Evolutionary conservation across 2,113 vertebrate genomes (phyloP), one percentile per base, ranked within the genome.

Genomic region (Mastomys coucha): DNA sequence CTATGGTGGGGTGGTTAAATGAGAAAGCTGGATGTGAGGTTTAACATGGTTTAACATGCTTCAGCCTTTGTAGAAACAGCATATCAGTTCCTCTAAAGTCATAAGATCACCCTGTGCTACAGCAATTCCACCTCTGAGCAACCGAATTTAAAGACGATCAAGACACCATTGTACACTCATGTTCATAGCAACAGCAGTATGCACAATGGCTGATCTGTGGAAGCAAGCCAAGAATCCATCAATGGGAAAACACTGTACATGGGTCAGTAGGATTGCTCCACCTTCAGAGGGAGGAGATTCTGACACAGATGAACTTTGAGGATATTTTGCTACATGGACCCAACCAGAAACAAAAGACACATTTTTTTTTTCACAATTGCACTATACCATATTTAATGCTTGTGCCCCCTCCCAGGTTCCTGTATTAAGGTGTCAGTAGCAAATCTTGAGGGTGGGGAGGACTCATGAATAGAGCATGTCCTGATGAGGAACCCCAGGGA

Each of bases 361-460:
- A 7, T 3, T 3, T 26, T 13, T 3, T 3, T 26, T 13, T 31
- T 5, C 1, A 42, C 2, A 69, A 33, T 26, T 39, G 7, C 73
- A 65, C 53, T 53, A n/a, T 13, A 20, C 12, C 4, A 4, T 45
- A 51, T 2, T 53, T 36, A 49, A n/a, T 12, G 49, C 10, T 31
- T 60, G 16, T 14, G n/a, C n/a, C n/a, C 8, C 31, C 13, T 22
- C 20, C 20, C n/a, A 69, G 67, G 78, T 70, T 58, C 65, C 19
- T 19, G 14, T 9, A 78, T 16, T 89, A 69, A 56, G 4, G 12
- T 33, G 53, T 39, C 0, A n/a, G 53, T 5, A 56, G 17, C 33
- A 63, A 56, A 31, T 45, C 22, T 13, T 2, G 49, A 86, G 36
- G 8, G 4, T 24, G 73, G 4, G 16, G 8, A 31, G 51, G 26